phyloP scores from a whole-genome alignment of 1,140 invertebrate species.

The Trigoniulus corallinus region DNA sequence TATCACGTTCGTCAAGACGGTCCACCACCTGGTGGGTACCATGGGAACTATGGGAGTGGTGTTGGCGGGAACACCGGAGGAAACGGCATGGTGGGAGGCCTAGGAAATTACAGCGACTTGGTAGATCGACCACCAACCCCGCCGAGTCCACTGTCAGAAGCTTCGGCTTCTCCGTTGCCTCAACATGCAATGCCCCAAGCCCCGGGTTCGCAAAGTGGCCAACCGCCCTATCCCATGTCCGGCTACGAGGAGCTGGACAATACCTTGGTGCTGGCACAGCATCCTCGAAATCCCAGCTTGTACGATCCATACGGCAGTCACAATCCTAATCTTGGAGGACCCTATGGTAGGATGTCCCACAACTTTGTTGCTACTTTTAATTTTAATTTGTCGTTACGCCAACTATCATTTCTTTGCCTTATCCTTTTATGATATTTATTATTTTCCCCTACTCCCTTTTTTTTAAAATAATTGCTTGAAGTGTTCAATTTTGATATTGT shows the following conservation, averaged over 20 bases:
- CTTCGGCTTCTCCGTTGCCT: slow-evolving; percentile 39
- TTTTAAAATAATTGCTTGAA: too few relatives aligned
- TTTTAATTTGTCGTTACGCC: too few relatives aligned
- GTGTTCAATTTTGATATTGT: too few relatives aligned
- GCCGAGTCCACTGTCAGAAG: slow-evolving; percentile 35
- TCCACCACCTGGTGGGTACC: slow-evolving; percentile 20
- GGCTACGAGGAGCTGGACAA: slow-evolving; percentile 47
- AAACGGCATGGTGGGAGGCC: slow-evolving; percentile 3
- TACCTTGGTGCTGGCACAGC: slow-evolving; percentile 29
- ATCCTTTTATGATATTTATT: too few relatives aligned
- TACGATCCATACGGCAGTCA: slow-evolving; percentile 40
- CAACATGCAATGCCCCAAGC: slow-evolving; percentile 23
- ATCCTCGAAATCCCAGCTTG: slow-evolving; percentile 48
- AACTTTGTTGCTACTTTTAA: too few relatives aligned
- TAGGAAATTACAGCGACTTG: slow-evolving; percentile 13
- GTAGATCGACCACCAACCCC: slow-evolving; percentile 37
- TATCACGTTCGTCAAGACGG: slow-evolving; percentile 16
- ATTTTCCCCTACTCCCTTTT: too few relatives aligned
- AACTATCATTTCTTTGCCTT: too few relatives aligned
- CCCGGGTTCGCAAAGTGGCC: not conserved
- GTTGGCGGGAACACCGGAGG: slow-evolving; percentile 2
- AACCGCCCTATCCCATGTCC: slow-evolving; percentile 31
- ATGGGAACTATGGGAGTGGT: slow-evolving; percentile 9
- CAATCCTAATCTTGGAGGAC: slow-evolving; percentile 30
- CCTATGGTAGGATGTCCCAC: slow-evolving; percentile 41